Conservation (phyloP, 2,888 invertebrate species). For the Agrotis clavis region DNA sequence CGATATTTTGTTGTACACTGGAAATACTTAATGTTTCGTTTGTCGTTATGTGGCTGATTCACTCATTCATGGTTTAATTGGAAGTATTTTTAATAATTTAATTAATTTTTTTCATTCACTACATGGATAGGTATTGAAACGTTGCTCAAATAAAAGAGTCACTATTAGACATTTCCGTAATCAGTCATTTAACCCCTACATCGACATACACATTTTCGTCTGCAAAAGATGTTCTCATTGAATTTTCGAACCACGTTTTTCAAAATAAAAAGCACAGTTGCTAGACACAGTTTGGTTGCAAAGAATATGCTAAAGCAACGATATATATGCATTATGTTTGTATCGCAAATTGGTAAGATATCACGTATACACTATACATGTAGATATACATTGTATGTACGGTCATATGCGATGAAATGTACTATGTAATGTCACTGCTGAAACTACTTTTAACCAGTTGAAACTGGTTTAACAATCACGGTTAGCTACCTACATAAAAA, state of each 20-base stretch:
- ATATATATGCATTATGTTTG: slow-evolving; percentile 55
- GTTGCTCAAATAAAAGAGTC: slow-evolving; percentile 7
- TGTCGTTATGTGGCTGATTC: no score
- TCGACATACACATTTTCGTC: slow-evolving; percentile 27
- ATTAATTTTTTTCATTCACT: no score
- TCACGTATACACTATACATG: neutral
- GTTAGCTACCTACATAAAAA: no score
- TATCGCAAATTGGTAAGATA: slow-evolving; percentile 47
- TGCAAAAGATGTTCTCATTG: slow-evolving; percentile 27
- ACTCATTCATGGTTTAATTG: no score
- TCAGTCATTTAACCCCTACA: neutral
- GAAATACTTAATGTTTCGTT: no score
- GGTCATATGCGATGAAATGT: no score
- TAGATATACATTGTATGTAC: neutral
- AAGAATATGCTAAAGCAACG: slow-evolving; percentile 43
- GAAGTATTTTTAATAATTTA: no score
- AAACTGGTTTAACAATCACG: no score
- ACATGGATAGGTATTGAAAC: no score
- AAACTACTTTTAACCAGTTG: no score
- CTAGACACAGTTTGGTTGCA: slow-evolving; percentile 41
- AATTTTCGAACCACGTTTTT: slow-evolving; percentile 49
- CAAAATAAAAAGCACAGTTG: slow-evolving; percentile 37
- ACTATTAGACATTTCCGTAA: neutral
- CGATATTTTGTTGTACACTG: no score
- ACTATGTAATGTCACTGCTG: no score